A percentile compares a stretch with the other conserved stretches of the same genome.
Conservation (phyloP, 2,888 invertebrate genomes). For the Agrilus cyanescens region DNA sequence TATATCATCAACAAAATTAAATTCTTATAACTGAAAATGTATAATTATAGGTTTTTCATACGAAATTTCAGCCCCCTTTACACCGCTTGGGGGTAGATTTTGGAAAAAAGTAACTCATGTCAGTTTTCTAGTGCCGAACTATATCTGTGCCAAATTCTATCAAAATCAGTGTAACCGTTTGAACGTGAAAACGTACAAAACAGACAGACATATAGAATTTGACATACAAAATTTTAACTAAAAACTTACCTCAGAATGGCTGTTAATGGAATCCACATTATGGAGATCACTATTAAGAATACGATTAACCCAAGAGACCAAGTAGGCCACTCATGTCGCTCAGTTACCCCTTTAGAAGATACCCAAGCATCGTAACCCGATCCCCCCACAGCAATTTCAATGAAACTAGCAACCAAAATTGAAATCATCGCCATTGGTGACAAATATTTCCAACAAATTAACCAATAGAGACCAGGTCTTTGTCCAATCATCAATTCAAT, state of each 20-base stretch:
- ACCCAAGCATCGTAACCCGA: constrained; percentile 83
- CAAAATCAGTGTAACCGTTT: no score
- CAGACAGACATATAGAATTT: no score
- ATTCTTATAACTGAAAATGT: no score
- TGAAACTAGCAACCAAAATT: constrained; percentile 72
- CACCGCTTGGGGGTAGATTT: no score
- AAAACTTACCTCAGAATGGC: constrained; percentile 63
- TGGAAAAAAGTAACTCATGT: no score
- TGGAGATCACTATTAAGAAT: constrained; percentile 63
- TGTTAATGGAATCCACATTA: constrained; percentile 77
- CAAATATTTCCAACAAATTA: constrained; percentile 89
- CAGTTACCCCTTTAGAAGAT: constrained; percentile 56
- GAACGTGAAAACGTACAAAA: no score
- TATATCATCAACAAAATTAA: no score
- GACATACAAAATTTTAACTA: neutral
- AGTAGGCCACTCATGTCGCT: constrained; percentile 71
- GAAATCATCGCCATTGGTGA: constrained; percentile 82
- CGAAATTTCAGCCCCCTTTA: no score
- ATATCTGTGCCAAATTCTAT: no score
- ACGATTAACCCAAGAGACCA: constrained; percentile 72
- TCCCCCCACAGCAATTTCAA: constrained; percentile 67
- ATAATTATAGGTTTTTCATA: no score
- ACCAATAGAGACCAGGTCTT: constrained; percentile 80
- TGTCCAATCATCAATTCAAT: constrained; percentile 91
- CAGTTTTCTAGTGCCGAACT: no score